These are phyloP conservation scores for Priocnemis perturbator DNA, from an alignment of 2,888 invertebrate species.

Conservation along the genomic window DNA sequence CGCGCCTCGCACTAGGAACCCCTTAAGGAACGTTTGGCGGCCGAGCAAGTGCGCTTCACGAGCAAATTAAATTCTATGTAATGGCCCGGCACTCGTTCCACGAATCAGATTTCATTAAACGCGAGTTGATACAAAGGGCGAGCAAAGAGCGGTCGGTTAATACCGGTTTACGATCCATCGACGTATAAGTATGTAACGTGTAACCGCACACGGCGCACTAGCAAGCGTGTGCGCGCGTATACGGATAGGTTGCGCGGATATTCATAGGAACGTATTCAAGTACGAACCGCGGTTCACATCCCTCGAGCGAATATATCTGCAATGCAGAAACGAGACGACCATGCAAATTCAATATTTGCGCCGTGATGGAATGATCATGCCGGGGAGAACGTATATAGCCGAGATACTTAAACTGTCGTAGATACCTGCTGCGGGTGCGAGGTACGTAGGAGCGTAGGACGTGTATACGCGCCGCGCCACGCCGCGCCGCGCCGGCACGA, in stretches of 20 bases:
- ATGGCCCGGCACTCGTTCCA: slow-evolving; percentile 33
- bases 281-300: slow-evolving; percentile 28
- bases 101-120: slow-evolving; percentile 49
- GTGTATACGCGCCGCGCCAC: slow-evolving; percentile 23
- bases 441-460: slow-evolving; percentile 14
- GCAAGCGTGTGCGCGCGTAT: background rate
- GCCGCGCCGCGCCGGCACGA: too few relatives aligned
- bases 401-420: slow-evolving; percentile 42
- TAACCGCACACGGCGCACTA: background rate
- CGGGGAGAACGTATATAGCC: slow-evolving; percentile 34
- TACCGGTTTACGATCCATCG: slow-evolving; percentile 20
- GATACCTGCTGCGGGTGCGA: background rate
- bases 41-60: background rate
- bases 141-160: slow-evolving; percentile 38
- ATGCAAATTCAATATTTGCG: slow-evolving; percentile 59
- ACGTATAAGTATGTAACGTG: background rate
- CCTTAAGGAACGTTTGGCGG: too few relatives aligned
- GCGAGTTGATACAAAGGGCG: slow-evolving; percentile 39
- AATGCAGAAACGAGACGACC: slow-evolving; percentile 58
- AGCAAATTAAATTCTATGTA: slow-evolving; percentile 15
- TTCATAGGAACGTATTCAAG: slow-evolving; percentile 10
- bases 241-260: too few relatives aligned
- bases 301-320: slow-evolving; percentile 48
- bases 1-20: too few relatives aligned
- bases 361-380: slow-evolving; percentile 52